phyloP scores from a whole-genome alignment of 2,888 invertebrate genomes.

The Amphiduros pacificus region DNA sequence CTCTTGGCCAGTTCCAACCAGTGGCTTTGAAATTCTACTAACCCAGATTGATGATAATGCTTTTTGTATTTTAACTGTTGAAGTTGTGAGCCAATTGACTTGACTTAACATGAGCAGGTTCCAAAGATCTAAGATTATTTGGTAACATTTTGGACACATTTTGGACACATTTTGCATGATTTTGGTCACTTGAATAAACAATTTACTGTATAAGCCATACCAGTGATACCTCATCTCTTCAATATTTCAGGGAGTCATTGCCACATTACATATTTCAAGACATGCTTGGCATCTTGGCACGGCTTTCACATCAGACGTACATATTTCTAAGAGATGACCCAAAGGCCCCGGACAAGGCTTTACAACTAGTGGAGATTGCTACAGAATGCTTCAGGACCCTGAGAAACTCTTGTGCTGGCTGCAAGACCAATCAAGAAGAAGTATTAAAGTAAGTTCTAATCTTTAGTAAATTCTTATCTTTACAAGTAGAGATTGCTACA shows the following conservation, averaged over 20 bases:
- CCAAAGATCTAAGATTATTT: too few species aligned
- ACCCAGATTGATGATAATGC: too few species aligned
- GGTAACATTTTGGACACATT: too few species aligned
- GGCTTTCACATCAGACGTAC: constrained; percentile 8
- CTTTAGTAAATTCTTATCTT: not conserved
- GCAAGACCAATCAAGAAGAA: constrained; percentile 16
- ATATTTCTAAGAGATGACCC: not conserved
- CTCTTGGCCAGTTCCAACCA: too few species aligned
- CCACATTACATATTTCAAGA: constrained; percentile 10
- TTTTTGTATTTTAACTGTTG: too few species aligned
- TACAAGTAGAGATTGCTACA: constrained; percentile 14
- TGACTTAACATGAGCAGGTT: too few species aligned
- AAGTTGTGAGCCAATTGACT: too few species aligned
- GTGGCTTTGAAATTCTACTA: too few species aligned
- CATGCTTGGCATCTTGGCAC: constrained; percentile 14
- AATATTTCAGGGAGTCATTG: constrained; percentile 8
- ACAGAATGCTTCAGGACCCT: constrained; percentile 15
- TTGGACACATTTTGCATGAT: too few species aligned
- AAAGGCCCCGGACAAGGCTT: not conserved
- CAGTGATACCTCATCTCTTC: too few species aligned
- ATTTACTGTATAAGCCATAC: too few species aligned
- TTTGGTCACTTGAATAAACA: too few species aligned
- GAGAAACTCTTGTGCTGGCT: constrained; percentile 18
- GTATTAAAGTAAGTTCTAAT: constrained; percentile 6
- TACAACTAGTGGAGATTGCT: constrained; percentile 14